Evolutionary conservation across 2,888 invertebrate genomes (phyloP).

Genomic region (Campopleginae sp.): DNA sequence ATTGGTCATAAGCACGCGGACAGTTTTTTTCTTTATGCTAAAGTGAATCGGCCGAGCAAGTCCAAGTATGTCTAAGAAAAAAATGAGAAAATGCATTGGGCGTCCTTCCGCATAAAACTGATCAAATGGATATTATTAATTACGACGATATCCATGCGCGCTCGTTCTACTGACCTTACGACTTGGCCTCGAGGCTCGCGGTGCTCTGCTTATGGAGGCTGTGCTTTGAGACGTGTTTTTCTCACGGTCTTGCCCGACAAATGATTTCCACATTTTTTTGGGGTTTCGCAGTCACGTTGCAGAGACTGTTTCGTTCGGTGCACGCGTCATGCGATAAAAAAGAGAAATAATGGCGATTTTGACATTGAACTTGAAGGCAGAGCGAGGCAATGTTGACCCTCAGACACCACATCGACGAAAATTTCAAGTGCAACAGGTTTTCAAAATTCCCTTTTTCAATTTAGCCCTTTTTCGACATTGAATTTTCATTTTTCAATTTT

Average conservation of each 20-base stretch:
- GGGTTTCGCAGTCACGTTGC: background rate
- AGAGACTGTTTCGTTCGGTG: background rate
- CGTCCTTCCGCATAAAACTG: constrained; percentile 52
- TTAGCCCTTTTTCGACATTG: too few relatives aligned
- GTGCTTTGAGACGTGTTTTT: background rate
- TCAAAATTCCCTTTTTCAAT: too few relatives aligned
- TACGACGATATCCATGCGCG: constrained; percentile 36
- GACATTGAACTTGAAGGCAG: background rate
- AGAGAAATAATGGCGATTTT: background rate
- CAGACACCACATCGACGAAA: too few relatives aligned
- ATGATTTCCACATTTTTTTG: background rate
- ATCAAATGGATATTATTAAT: constrained; percentile 37
- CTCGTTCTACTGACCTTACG: constrained; percentile 59
- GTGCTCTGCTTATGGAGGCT: background rate
- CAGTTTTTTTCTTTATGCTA: constrained; percentile 9
- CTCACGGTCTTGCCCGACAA: background rate
- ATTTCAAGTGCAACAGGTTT: too few relatives aligned
- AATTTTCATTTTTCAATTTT: too few relatives aligned
- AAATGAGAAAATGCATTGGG: constrained; percentile 5
- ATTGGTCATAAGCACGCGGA: constrained; percentile 5
- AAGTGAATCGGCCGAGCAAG: constrained; percentile 26
- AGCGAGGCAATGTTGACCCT: too few relatives aligned
- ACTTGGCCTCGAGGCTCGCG: constrained; percentile 43
- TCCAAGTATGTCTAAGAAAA: background rate
- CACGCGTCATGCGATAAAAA: background rate